Conservation (phyloP, 2,113 vertebrate genomes). For the Vicugna pacos region DNA sequence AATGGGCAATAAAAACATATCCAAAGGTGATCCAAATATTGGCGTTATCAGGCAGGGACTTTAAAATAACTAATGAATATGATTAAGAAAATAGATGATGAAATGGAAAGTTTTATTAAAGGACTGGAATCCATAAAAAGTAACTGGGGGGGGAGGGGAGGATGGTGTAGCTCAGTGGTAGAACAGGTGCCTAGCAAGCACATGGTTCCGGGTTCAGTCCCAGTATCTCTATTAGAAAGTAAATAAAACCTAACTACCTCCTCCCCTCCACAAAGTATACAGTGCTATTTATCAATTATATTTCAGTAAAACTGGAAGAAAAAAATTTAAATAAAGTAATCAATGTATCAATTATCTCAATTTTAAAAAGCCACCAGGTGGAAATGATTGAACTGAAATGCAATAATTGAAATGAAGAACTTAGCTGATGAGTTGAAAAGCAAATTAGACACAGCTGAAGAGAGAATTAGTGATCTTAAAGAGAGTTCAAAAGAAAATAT, state of each 20-base stretch:
- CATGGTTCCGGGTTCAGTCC: no score
- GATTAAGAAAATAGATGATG: neutral
- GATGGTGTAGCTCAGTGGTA: no score
- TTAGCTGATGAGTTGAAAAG: neutral
- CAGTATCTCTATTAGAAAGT: no score
- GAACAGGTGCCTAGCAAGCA: no score
- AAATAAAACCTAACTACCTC: no score
- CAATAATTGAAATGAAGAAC: neutral
- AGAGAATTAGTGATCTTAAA: neutral
- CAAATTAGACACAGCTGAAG: neutral
- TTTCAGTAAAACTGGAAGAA: no score
- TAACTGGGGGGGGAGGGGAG: neutral
- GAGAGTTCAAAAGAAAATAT: conserved; percentile 21
- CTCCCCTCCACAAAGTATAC: no score
- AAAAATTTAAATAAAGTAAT: no score
- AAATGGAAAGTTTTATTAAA: neutral
- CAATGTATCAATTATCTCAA: neutral
- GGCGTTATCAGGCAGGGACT: neutral
- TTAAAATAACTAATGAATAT: neutral
- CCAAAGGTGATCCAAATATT: neutral
- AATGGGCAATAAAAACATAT: neutral
- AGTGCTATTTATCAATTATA: neutral
- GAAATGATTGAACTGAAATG: neutral
- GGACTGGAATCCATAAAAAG: neutral
- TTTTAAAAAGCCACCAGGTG: neutral